Conservation (phyloP, 1,140 invertebrate genomes). For the Saxidomus purpurata region DNA sequence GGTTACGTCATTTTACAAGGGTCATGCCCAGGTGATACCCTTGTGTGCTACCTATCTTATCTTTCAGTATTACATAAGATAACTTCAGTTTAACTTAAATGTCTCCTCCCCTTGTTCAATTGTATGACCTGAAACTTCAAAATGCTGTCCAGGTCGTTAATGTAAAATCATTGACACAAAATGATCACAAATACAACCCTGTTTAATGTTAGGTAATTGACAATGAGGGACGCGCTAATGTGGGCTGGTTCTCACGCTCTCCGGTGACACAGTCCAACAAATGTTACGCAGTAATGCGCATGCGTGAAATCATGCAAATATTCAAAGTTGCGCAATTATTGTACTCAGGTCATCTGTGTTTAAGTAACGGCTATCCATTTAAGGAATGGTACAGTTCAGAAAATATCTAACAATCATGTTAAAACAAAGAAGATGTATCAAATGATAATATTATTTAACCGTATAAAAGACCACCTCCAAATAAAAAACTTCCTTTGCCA, state of each 20-base stretch:
- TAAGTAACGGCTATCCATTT: not conserved
- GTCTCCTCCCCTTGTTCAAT: not conserved
- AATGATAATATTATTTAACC: too few species aligned
- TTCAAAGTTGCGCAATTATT: slow-evolving; percentile 42
- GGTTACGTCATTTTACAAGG: slow-evolving; percentile 34
- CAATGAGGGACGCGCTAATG: slow-evolving; percentile 22
- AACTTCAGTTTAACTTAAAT: not conserved
- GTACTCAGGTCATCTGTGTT: not conserved
- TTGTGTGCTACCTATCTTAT: slow-evolving; percentile 33
- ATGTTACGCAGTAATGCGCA: slow-evolving; percentile 34
- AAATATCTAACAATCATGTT: not conserved
- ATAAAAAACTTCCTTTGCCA: too few species aligned
- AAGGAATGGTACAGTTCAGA: not conserved
- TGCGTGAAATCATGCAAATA: slow-evolving; percentile 61
- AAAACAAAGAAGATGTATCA: not conserved
- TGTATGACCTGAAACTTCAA: not conserved
- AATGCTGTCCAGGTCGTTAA: not conserved
- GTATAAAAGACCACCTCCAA: too few species aligned
- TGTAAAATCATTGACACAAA: slow-evolving; percentile 16
- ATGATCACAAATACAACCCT: not conserved
- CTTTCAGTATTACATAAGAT: slow-evolving; percentile 23
- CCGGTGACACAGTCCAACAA: not conserved
- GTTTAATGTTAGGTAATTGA: slow-evolving; percentile 53
- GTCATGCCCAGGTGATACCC: slow-evolving; percentile 38
- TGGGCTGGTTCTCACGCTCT: slow-evolving; percentile 55